Base-by-base conservation (phyloP, 2,888 invertebrate species). In the Neocrepidodera transversa region DNA sequence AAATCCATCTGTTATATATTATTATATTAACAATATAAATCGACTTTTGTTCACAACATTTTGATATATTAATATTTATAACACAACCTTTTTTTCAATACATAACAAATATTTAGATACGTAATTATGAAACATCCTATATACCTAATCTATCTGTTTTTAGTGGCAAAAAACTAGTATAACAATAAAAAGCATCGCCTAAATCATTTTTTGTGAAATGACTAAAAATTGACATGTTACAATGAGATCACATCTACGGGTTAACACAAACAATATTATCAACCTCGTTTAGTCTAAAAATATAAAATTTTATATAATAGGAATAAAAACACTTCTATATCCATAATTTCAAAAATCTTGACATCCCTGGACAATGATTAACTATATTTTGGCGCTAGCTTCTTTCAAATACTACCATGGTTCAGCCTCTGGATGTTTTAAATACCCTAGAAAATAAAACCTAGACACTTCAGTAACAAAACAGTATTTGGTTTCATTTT, bases 211-310 rank as follows among this genome's bases (percentile, higher is more conserved):
- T 52, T 7, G 52, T 43, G 43, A 43, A 52, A 52, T 11, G 43
- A 52, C 52, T 52, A 52, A 52, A 38, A 52, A 52, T 52, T 51
- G 38, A 51, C 28, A 51, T 28, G 16, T 23, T 36, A 51, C 20
- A 43, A 45, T 45, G 45, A 52, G 43, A 52, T 52, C 52, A 52
- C 52, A 42, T 18, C 52, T 20, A 32, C 16, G 16, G 28, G 40
- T 28, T 28, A 52, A 52, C 43, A 32, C 14, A 52, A 32, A 42
- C 11, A n/a, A 40, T 28, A 8, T 26, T 1, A 23, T 7, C 16
- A 42, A 20, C 52, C 32, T 52, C 30, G 43, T 43, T 43, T 43
- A 6, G 13, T 32, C 32, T 11, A 32, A 11, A 32, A 30, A 2
- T 10, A 8, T 6, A 30, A 30, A 30, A 30, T 30, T 6, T 30